Evolutionary conservation across 2,888 invertebrate genomes (phyloP).

Genomic region (Nomada lathburiana): DNA sequence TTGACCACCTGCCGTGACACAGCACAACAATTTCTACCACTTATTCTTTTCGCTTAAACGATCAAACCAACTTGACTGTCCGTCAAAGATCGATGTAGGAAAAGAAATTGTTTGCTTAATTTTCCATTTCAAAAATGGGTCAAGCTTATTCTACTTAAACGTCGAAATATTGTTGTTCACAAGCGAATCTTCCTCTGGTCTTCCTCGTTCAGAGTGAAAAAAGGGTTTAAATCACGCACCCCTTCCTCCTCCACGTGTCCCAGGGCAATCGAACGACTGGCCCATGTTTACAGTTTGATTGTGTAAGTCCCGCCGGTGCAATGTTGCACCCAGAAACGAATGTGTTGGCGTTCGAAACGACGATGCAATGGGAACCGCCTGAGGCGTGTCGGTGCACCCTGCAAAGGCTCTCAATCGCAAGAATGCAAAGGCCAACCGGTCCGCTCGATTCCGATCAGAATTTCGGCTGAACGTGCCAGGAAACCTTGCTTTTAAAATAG

Average conservation of each 20-base stretch:
- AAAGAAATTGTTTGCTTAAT: too few species aligned
- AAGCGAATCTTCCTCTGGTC: too few species aligned
- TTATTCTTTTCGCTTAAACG: too few species aligned
- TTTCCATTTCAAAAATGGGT: too few species aligned
- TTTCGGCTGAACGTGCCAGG: slow-evolving; percentile 52
- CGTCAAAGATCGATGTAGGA: too few species aligned
- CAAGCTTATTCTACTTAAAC: too few species aligned
- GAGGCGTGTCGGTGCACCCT: slow-evolving; percentile 76
- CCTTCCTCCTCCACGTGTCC: not conserved
- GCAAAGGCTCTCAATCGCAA: slow-evolving; percentile 74
- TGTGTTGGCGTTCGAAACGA: slow-evolving; percentile 67
- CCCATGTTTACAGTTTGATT: slow-evolving; percentile 57
- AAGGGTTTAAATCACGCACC: not conserved
- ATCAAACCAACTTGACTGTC: too few species aligned
- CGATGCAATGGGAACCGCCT: slow-evolving; percentile 77
- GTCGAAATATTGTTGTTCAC: too few species aligned
- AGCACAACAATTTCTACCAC: too few species aligned
- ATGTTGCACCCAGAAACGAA: slow-evolving; percentile 58
- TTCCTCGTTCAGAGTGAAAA: not conserved
- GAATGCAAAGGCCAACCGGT: slow-evolving; percentile 68
- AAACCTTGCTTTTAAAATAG: slow-evolving; percentile 36
- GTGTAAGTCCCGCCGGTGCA: slow-evolving; percentile 50
- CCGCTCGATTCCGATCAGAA: slow-evolving; percentile 65
- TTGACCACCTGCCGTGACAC: too few species aligned
- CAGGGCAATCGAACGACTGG: slow-evolving; percentile 39